A percentile compares a stretch with the other conserved stretches of the same genome.
Evolutionary conservation across 2,797 vertebrate species (phyloP).

Genomic region (Fistularia tabacaria): DNA sequence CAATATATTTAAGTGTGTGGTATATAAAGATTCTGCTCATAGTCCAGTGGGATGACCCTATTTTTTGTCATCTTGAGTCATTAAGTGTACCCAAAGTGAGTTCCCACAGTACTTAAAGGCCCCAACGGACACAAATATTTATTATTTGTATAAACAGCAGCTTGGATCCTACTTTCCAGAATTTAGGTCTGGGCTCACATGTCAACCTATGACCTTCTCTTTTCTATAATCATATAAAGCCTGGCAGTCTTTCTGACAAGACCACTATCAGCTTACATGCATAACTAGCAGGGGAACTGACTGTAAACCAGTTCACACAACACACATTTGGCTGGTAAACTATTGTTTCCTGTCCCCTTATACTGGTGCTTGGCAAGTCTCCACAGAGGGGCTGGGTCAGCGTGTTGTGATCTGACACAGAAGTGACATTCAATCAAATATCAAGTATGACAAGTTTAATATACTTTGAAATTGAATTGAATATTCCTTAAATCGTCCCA

Average conservation of each 20-base stretch:
- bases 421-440: no score
- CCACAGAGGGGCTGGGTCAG: background rate
- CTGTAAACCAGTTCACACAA: constrained; percentile 33
- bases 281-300: constrained; percentile 10
- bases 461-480: no score
- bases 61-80: constrained; percentile 19
- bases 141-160: constrained; percentile 35
- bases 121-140: constrained; percentile 30
- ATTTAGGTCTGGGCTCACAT: constrained; percentile 14
- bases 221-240: constrained; percentile 27
- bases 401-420: no score
- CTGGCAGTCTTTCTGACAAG: constrained; percentile 1
- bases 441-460: no score
- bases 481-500: no score
- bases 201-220: constrained; percentile 43
- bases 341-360: constrained; percentile 20
- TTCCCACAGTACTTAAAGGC: constrained; percentile 50
- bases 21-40: constrained; percentile 7
- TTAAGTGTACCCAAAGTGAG: constrained; percentile 11
- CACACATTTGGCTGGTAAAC: constrained; percentile 20
- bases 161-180: constrained; percentile 42
- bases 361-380: constrained; percentile 11
- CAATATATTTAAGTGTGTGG: no score
- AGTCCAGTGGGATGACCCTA: constrained; percentile 1
- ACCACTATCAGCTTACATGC: constrained; percentile 30